Conservation (phyloP, 2,113 vertebrate species). For the Hydrochoerus hydrochaeris region DNA sequence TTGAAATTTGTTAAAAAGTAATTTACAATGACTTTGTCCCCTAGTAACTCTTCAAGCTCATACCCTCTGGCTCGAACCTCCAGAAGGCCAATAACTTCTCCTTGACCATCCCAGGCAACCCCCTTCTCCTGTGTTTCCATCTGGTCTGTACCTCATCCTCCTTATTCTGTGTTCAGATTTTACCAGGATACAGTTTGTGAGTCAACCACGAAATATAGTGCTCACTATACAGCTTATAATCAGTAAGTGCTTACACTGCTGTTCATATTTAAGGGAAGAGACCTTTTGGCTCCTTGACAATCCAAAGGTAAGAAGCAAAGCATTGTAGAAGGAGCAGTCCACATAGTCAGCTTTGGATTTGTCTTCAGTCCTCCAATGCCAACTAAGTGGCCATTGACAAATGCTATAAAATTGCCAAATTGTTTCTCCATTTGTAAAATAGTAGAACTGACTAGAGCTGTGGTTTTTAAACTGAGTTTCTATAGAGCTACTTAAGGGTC, state of each 20-base stretch:
- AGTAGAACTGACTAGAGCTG: not conserved
- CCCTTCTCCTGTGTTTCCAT: not conserved
- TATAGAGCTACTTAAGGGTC: not conserved
- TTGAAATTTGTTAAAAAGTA: constrained; percentile 43
- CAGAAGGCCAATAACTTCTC: not conserved
- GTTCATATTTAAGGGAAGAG: not conserved
- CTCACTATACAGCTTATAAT: not conserved
- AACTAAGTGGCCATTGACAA: not conserved
- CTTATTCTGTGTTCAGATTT: not conserved
- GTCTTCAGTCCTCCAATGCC: not conserved
- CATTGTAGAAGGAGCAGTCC: not conserved
- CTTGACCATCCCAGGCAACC: not conserved
- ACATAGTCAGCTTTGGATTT: not conserved
- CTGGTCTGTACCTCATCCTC: not conserved
- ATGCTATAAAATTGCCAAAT: not conserved
- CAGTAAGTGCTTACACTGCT: not conserved
- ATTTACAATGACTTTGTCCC: constrained; percentile 20
- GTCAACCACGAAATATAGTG: not conserved
- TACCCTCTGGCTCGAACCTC: not conserved
- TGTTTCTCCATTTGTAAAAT: constrained; percentile 32
- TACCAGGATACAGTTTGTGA: not conserved
- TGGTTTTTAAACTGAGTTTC: not conserved
- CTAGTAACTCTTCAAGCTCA: constrained; percentile 2
- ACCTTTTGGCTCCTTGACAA: not conserved
- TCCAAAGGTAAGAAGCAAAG: not conserved